These are phyloP conservation scores for Xestoiulus laeticollis DNA, from an alignment of 2,888 invertebrate species.

Conservation along the genomic window DNA sequence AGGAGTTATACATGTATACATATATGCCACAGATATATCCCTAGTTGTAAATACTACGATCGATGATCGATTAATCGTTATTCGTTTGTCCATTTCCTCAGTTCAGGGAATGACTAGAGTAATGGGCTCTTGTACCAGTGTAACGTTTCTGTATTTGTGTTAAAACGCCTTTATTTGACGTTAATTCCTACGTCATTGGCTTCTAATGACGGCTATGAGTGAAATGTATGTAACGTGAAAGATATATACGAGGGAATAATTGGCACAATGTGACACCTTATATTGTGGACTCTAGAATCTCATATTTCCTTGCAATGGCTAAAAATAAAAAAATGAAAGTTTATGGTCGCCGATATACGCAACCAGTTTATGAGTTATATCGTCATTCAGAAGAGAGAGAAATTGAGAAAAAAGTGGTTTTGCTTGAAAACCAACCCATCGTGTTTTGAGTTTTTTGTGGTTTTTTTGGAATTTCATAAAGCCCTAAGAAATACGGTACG, in stretches of 20 bases:
- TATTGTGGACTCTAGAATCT: neutral
- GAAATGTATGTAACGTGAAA: neutral
- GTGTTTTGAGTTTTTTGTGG: too few relatives aligned
- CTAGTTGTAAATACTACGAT: neutral
- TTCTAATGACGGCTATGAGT: neutral
- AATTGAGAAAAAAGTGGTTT: too few relatives aligned
- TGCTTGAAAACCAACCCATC: too few relatives aligned
- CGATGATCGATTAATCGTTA: neutral
- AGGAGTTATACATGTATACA: too few relatives aligned
- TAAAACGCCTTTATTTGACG: slow-evolving; percentile 1
- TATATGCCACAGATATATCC: too few relatives aligned
- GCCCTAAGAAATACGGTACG: too few relatives aligned
- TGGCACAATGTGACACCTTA: neutral
- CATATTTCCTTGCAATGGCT: neutral
- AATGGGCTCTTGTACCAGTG: neutral
- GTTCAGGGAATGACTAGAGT: neutral
- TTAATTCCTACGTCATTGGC: slow-evolving; percentile 13
- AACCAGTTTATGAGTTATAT: too few relatives aligned
- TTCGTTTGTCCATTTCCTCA: neutral
- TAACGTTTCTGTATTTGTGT: neutral
- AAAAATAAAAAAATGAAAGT: neutral
- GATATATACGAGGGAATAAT: neutral
- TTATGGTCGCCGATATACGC: too few relatives aligned
- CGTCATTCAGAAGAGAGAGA: too few relatives aligned
- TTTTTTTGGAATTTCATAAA: too few relatives aligned